Evolutionary conservation across 2,888 invertebrate genomes (phyloP), one percentile per base, ranked within the genome.

Genomic region (Melinopterus prodromus): DNA sequence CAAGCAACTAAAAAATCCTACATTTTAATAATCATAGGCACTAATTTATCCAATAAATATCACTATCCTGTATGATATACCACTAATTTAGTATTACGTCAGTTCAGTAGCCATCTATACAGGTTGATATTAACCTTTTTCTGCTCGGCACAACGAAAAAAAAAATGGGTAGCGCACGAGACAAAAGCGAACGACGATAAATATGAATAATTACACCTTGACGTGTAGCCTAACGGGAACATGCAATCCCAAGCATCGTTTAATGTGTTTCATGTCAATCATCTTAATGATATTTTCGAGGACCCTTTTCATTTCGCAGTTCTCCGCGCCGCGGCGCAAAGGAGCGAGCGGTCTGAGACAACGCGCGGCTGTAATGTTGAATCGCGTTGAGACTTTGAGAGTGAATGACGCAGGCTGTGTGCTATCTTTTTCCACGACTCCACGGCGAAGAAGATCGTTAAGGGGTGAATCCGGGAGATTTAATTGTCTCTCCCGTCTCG

Each of bases 251-350:
- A 86, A 86, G 88, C 87, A 88, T 87, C 88, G 87, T 88, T 88
- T 88, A 88, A 88, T 88, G 88, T 88, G 88, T 88, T 88, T 86
- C 87, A 83, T 88, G 89, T 88, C 88, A 89, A 87, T 89, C 88
- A 89, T 88, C 87, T 86, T 88, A 88, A 89, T 88, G 89, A 88
- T 88, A 87, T 87, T 88, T 88, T 86, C 85, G 78, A 84, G 86
- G 86, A 86, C 87, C 87, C 86, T 86, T 86, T 86, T 86, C 86
- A 85, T 86, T 86, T 85, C 83, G 84, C 86, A 84, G 86, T 85
- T 85, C 53, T 53, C 53, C 9, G 53, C 7, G 53, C 53, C 12
- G 12, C 53, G 53, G 12, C 12, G 53, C 12, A 53, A 7, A 53
- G 9, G 53, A 53, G 53, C 1, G 53, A 53, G 53, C 5, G 5